phyloP scores from a whole-genome alignment of 1,140 invertebrate species.

The Sinonovacula constricta region DNA sequence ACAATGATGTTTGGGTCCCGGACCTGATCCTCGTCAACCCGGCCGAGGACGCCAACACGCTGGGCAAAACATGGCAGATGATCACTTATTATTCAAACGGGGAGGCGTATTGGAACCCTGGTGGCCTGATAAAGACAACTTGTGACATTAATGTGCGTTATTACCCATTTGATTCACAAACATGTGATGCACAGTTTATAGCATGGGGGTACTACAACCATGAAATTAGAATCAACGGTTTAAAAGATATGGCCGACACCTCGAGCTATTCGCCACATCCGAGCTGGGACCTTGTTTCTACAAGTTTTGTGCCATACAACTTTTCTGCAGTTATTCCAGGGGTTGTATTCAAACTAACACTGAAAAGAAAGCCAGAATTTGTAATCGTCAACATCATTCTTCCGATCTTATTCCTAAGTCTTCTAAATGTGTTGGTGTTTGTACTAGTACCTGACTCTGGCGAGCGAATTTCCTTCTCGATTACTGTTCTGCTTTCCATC shows the following conservation, averaged over 20 bases:
- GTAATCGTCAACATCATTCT: constrained; percentile 81
- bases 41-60: neutral
- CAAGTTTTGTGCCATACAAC: neutral
- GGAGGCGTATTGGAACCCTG: neutral
- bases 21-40: neutral
- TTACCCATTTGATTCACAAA: constrained; percentile 26
- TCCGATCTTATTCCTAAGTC: constrained; percentile 81
- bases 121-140: neutral
- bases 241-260: neutral
- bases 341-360: neutral
- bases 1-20: constrained; percentile 6
- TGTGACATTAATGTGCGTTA: constrained; percentile 2
- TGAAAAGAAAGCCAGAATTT: constrained; percentile 51
- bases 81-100: neutral
- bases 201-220: neutral
- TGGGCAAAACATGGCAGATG: neutral
- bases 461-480: constrained; percentile 81
- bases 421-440: constrained; percentile 81
- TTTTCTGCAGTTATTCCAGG: no score
- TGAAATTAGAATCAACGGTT: neutral
- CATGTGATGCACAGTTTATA: neutral
- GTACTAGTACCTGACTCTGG: constrained; percentile 81
- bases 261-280: constrained; percentile 7
- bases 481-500: constrained; percentile 81
- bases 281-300: neutral